These are phyloP conservation scores for Erannis defoliaria DNA, from an alignment of 2,888 invertebrate genomes.

Conservation along the genomic window DNA sequence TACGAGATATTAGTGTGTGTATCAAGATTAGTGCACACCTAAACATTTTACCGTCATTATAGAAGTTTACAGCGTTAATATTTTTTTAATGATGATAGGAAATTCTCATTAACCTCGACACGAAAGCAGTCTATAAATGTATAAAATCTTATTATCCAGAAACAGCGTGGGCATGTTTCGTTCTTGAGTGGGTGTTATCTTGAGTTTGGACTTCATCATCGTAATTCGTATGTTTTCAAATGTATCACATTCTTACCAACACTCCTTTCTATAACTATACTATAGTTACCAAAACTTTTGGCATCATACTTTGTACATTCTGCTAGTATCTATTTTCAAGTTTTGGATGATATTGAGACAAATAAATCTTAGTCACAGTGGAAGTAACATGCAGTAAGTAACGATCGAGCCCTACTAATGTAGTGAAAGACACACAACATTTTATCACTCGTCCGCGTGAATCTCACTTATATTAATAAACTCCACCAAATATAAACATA, in stretches of 20 bases:
- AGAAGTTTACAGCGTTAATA: slow-evolving; percentile 33
- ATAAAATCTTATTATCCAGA: slow-evolving; percentile 30
- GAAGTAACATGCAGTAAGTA: too few relatives aligned
- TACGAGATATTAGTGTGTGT: slow-evolving; percentile 13
- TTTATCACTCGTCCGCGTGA: too few relatives aligned
- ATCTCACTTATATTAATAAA: too few relatives aligned
- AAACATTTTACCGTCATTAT: slow-evolving; percentile 31
- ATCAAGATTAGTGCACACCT: slow-evolving; percentile 30
- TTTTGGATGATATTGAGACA: too few relatives aligned
- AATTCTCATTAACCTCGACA: slow-evolving; percentile 35
- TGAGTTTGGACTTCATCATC: slow-evolving; percentile 25
- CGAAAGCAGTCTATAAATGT: slow-evolving; percentile 16
- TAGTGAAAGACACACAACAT: too few relatives aligned
- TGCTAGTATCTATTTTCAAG: too few relatives aligned
- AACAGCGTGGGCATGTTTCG: slow-evolving; percentile 40
- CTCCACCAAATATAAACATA: too few relatives aligned
- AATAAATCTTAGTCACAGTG: too few relatives aligned
- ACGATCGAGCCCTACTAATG: too few relatives aligned
- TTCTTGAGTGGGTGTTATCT: slow-evolving; percentile 37
- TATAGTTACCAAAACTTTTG: too few relatives aligned
- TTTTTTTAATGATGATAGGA: slow-evolving; percentile 32
- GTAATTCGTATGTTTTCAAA: slow-evolving; percentile 29
- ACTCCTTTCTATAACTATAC: too few relatives aligned
- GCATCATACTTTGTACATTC: too few relatives aligned
- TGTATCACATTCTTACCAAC: slow-evolving; percentile 18